Evolutionary conservation across 2,797 vertebrate genomes (phyloP), one percentile per base, ranked within the genome.

Genomic region (Sebastes vulpes): DNA sequence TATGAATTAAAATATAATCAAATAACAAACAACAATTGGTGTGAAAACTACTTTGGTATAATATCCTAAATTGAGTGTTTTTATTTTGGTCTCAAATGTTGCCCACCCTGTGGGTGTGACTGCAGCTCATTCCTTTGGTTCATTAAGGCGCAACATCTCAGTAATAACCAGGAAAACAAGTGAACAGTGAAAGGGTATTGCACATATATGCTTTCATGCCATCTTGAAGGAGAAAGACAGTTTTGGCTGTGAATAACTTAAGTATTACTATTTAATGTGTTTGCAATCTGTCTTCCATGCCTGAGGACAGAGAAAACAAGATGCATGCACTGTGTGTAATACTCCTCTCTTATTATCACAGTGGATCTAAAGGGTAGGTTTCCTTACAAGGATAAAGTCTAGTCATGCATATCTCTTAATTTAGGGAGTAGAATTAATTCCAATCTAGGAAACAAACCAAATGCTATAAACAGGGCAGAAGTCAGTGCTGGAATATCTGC

Each of bases 271-370:
- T 94, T 95, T 91, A 86, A 88, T 92, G 81, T 68, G 72, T 85
- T 75, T 88, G 83, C 93, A 94, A 90, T 95, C 91, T 95, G 95
- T 38, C 75, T 90, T 82, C 87, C 65, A 84, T 78, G 92, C 95
- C 94, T 4, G 66, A 89, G 84, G 95, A 89, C 72, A 90, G 58
- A 78, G 26, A 79, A 86, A 84, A 87, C 78, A 77, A 80, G 77
- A 81, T 25, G 64, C 65, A 75, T 70, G 59, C 26, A 14, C 53
- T 61, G 31, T 72, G 6, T 42, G 60, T 74, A 28, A 71, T 20
- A 26, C 25, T 48, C 21, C 42, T 31, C 29, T 78, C 20, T 31
- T 29, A 58, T 73, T 71, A 64, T 57, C 76, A 48, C 60, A 46
- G 60, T 21, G 18, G 29, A 87, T 74, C 79, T 72, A 8, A 69